A percentile compares a stretch with the other conserved stretches of the same genome.
phyloP scores from a whole-genome alignment of 92 coral and sea anemone species.

The Galaxea fascicularis region DNA sequence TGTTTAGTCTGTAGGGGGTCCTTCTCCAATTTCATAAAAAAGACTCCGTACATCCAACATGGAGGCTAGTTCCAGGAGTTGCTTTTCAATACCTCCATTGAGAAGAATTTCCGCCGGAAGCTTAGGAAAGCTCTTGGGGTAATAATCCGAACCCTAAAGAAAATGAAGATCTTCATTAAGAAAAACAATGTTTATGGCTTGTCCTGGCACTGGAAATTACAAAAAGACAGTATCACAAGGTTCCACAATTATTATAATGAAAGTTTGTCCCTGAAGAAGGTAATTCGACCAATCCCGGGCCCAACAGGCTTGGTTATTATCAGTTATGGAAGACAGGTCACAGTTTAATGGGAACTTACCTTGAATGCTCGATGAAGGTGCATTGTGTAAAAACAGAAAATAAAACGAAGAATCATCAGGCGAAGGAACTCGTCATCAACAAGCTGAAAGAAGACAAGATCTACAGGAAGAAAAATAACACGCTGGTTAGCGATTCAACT shows the following conservation, averaged over 20 bases:
- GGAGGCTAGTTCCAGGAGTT: conserved; percentile 88
- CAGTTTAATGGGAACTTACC: conserved; percentile 44
- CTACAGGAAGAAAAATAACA: conserved; percentile 48
- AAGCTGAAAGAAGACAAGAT: conserved; percentile 82
- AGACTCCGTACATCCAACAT: conserved; percentile 92
- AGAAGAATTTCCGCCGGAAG: conserved; percentile 87
- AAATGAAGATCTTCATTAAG: not conserved
- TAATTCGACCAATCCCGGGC: not conserved
- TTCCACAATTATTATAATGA: no score
- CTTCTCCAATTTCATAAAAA: conserved; percentile 92
- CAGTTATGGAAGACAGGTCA: not conserved
- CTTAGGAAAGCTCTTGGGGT: conserved; percentile 92
- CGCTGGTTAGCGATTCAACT: not conserved
- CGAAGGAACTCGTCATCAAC: conserved; percentile 91
- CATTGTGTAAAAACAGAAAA: conserved; percentile 89
- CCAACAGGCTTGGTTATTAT: not conserved
- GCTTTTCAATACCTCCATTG: conserved; percentile 89
- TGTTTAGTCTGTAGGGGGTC: conserved; percentile 80
- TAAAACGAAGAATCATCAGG: conserved; percentile 83
- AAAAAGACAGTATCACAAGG: no score
- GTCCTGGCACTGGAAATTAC: no score
- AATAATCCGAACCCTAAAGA: conserved; percentile 88
- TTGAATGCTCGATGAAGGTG: conserved; percentile 96
- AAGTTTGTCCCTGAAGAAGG: no score
- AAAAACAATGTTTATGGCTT: no score